Evolutionary conservation across 2,113 vertebrate species (phyloP), one percentile per base, ranked within the genome.

Genomic region (Dasyurus viverrinus): DNA sequence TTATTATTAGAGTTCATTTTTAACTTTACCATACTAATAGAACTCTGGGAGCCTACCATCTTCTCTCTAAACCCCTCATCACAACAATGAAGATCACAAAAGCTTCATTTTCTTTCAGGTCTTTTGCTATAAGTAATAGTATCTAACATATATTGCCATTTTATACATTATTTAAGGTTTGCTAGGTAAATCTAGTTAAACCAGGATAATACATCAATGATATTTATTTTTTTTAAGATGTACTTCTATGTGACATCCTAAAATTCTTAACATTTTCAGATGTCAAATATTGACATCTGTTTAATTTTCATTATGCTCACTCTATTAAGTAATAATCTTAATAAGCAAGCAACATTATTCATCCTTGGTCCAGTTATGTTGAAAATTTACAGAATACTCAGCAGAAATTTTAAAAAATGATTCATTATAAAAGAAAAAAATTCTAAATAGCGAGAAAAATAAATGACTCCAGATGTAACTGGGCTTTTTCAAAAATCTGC

Each of bases 361-460:
- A 47, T 19, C 12, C 60, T 84, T 1, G 24, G 42, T 55, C 93
- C 68, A 36, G 10, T 57, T 46, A 89, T 50, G 92, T 84, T 90
- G 95, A 95, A 89, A 22, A 93, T 0, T 93, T 47, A n/a, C 84
- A 91, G 54, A 94, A 94, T 91, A 89, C 89, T 55, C 36, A 92
- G 42, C 48, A 93, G 3, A 27, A 95, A 96, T 36, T 22, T 36
- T 22, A 1, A 3, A 84, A 76, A 84, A 24, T 60, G 54, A 94
- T n/a, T 92, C 24, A 91, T n/a, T 30, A 89, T 47, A 84, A 1
- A 19, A 0, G 26, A 57, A 19, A 12, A 0, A 10, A 47, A 46
- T 24, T 92, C 90, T 95, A 84, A 95, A 52, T 68, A 57, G 89
- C 10, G 12, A 42, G n/a, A 84, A 42, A 23, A 42, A 26, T 84